phyloP scores from a whole-genome alignment of 2,888 invertebrate species.

The Idaea biselata region DNA sequence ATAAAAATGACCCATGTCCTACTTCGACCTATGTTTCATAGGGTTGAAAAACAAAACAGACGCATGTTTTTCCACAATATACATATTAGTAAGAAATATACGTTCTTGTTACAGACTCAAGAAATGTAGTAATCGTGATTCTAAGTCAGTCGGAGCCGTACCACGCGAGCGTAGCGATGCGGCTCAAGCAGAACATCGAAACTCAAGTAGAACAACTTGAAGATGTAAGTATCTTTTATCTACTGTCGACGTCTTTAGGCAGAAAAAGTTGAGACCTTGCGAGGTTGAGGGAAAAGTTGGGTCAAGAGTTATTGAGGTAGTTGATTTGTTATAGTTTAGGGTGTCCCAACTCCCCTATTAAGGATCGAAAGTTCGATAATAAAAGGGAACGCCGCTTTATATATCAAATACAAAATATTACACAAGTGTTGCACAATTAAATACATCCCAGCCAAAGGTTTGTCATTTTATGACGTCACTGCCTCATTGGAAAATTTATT shows the following conservation, averaged over 20 bases:
- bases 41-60: no score
- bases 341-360: neutral
- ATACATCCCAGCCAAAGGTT: neutral
- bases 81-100: neutral
- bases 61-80: no score
- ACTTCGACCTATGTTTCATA: no score
- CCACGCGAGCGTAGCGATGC: constrained; percentile 80
- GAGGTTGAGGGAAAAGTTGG: neutral
- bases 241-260: neutral
- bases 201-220: constrained; percentile 75
- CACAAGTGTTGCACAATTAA: neutral
- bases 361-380: neutral
- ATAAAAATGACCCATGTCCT: no score
- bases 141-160: constrained; percentile 84
- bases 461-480: neutral
- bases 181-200: constrained; percentile 77
- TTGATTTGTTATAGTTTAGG: neutral
- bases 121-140: constrained; percentile 81
- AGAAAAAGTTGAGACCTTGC: neutral
- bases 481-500: neutral
- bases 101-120: constrained; percentile 75
- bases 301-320: neutral
- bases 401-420: neutral
- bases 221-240: constrained; percentile 40
- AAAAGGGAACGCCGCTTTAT: neutral